A percentile compares a stretch with the other conserved stretches of the same genome.
These are phyloP conservation scores for Caenorhabditis becei DNA, from an alignment of 2,888 invertebrate genomes.

Conservation along the genomic window DNA sequence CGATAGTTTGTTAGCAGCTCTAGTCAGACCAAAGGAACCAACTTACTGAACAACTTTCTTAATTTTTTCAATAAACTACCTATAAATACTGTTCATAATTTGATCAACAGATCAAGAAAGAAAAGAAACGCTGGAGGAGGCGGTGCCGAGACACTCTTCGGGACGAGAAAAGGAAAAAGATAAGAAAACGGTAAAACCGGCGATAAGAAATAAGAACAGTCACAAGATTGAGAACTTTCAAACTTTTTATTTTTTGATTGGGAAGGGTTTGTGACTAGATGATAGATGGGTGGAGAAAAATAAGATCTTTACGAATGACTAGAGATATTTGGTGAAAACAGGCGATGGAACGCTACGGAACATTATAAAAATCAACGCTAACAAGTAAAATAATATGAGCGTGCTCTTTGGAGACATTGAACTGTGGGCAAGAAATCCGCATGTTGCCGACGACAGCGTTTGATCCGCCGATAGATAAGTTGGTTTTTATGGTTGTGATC, in stretches of 20 bases:
- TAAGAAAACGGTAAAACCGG: too few species aligned
- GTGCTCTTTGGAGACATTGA: constrained; percentile 68
- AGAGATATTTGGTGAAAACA: neutral
- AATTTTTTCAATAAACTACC: neutral
- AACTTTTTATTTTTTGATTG: neutral
- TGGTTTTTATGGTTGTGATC: constrained; percentile 52
- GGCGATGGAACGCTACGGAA: constrained; percentile 23
- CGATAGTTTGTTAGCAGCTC: constrained; percentile 27
- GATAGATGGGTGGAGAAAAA: neutral
- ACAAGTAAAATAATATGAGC: constrained; percentile 67
- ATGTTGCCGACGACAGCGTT: constrained; percentile 59
- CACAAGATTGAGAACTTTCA: neutral
- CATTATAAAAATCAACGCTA: constrained; percentile 59
- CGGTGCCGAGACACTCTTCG: too few species aligned
- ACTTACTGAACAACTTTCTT: neutral
- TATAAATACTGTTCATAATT: neutral
- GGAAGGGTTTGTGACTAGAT: neutral
- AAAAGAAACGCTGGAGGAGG: too few species aligned
- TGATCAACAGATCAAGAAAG: too few species aligned
- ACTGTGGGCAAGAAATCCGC: constrained; percentile 62
- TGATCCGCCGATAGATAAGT: constrained; percentile 47
- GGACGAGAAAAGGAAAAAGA: neutral
- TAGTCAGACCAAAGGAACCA: constrained; percentile 18
- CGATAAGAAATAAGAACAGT: too few species aligned
- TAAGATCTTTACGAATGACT: neutral